phyloP scores from a whole-genome alignment of 2,888 invertebrate genomes.

The Xanthorhoe designata region DNA sequence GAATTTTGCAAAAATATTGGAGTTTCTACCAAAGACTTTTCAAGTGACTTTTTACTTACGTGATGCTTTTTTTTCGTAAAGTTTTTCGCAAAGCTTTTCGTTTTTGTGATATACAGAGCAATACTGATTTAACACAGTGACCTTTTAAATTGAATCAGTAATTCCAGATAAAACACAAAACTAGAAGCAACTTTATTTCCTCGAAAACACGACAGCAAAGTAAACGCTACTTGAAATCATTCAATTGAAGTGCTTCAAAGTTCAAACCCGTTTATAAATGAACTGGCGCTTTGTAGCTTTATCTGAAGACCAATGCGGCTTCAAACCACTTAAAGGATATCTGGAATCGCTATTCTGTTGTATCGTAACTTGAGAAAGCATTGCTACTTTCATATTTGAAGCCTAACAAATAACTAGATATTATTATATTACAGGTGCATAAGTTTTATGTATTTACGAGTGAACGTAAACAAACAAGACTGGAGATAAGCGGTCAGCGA shows the following conservation, averaged over 20 bases:
- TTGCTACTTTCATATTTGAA: slow-evolving; percentile 14
- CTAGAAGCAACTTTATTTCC: background rate
- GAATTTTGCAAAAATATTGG: background rate
- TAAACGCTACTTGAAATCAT: background rate
- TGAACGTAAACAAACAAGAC: slow-evolving; percentile 24
- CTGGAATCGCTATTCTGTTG: slow-evolving; percentile 12
- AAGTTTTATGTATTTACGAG: slow-evolving; percentile 14
- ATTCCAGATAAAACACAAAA: background rate
- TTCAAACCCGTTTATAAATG: slow-evolving; percentile 14
- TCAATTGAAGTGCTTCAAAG: slow-evolving; percentile 5
- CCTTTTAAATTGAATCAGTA: too few relatives aligned
- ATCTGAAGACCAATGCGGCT: slow-evolving; percentile 20
- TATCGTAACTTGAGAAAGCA: slow-evolving; percentile 20
- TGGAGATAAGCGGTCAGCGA: slow-evolving; percentile 38
- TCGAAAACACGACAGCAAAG: background rate
- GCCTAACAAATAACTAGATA: slow-evolving; percentile 4
- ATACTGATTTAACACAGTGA: background rate
- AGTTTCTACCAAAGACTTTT: too few relatives aligned
- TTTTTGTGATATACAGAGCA: too few relatives aligned
- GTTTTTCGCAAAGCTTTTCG: too few relatives aligned
- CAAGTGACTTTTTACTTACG: too few relatives aligned
- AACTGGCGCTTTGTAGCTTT: slow-evolving; percentile 11
- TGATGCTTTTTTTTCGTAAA: too few relatives aligned
- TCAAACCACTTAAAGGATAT: slow-evolving; percentile 25
- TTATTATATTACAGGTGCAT: background rate